Evolutionary conservation across 2,113 vertebrate species (phyloP).

Genomic region (Laticauda laticaudata): DNA sequence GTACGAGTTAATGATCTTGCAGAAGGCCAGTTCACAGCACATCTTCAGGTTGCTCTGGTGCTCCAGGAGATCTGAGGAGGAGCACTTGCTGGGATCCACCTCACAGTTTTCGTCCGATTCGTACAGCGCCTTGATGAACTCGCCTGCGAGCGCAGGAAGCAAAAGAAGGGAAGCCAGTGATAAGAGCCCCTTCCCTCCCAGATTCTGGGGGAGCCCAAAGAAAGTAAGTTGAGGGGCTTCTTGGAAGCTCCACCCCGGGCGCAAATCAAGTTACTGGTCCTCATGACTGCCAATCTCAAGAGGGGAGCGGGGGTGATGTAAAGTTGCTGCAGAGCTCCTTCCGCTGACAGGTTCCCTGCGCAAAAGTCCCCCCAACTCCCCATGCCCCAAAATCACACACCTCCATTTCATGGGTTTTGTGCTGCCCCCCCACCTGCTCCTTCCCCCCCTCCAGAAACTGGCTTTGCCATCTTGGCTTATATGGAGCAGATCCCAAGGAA

Average conservation of each 20-base stretch:
- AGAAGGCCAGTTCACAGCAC: slow-evolving; percentile 98
- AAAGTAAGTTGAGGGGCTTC: background rate
- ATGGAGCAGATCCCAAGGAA: background rate
- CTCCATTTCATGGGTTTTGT: background rate
- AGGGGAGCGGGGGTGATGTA: background rate
- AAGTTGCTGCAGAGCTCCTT: background rate
- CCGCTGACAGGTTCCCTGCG: background rate
- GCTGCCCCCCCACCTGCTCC: background rate
- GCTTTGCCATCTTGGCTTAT: background rate
- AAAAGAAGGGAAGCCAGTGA: fast-evolving
- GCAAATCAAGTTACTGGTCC: background rate
- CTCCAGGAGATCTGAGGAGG: slow-evolving; percentile 84
- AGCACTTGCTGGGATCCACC: slow-evolving; percentile 93
- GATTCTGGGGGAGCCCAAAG: background rate
- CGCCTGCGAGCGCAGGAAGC: slow-evolving; percentile 72
- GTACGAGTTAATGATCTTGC: slow-evolving; percentile 99
- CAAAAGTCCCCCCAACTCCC: background rate
- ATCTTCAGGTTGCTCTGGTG: slow-evolving; percentile 99
- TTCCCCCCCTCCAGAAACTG: background rate
- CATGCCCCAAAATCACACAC: background rate
- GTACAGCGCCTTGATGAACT: slow-evolving; percentile 97
- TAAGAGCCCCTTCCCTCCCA: background rate
- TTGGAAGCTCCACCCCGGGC: background rate
- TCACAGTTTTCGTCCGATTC: slow-evolving; percentile 99
- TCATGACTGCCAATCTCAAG: background rate